Percentiles rank a stretch among this genome's conserved stretches.
Conservation (phyloP, 2,888 invertebrate species). For the Drosophila suboccidentalis region DNA sequence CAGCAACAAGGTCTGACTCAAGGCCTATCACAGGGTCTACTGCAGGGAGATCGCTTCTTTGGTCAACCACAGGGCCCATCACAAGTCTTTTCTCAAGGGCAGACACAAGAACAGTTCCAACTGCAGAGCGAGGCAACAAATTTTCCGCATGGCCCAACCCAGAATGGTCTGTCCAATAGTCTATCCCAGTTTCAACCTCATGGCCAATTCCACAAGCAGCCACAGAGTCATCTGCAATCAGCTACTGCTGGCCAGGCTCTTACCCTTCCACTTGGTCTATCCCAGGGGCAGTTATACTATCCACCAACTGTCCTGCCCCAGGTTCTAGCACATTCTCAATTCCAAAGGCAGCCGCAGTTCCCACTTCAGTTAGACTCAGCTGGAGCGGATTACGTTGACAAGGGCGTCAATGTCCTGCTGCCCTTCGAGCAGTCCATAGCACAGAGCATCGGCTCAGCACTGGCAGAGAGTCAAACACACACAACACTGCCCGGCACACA, state of each 20-base stretch:
- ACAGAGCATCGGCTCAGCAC: conserved; percentile 37
- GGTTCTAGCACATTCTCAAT: no score
- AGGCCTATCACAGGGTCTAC: no score
- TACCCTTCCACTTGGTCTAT: neutral
- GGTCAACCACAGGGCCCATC: no score
- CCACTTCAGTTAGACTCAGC: neutral
- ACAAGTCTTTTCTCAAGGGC: no score
- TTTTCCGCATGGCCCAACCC: no score
- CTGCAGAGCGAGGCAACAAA: neutral
- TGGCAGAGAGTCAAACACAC: conserved; percentile 31
- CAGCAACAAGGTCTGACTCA: neutral
- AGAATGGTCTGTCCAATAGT: neutral
- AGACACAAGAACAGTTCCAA: no score
- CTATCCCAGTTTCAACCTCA: neutral
- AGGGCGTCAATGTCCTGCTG: conserved; percentile 47
- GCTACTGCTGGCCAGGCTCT: neutral
- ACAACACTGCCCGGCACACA: conserved; percentile 30
- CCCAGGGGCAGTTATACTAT: neutral
- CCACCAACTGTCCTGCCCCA: neutral
- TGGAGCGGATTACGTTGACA: neutral
- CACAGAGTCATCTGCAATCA: neutral
- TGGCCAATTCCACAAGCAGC: neutral
- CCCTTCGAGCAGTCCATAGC: conserved; percentile 48
- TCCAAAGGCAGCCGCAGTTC: neutral
- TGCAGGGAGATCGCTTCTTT: no score